These are phyloP conservation scores for Cremastobaeus sp. DNA, from an alignment of 2,888 invertebrate genomes.

Conservation along the genomic window DNA sequence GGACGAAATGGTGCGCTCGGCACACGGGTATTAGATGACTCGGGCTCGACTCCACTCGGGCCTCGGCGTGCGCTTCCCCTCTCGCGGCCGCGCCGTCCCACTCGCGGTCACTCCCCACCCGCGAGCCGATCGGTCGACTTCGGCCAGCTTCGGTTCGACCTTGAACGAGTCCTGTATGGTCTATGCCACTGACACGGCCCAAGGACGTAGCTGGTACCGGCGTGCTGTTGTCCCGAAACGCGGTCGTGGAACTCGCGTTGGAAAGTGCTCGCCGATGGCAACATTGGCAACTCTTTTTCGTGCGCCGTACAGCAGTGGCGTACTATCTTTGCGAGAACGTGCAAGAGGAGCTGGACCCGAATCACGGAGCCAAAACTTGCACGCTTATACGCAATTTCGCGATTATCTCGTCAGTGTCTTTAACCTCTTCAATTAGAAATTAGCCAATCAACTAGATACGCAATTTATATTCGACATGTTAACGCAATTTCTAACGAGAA, in stretches of 20 bases:
- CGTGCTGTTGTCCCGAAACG: conserved; percentile 77
- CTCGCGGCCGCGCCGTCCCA: conserved; percentile 38
- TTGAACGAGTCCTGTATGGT: conserved; percentile 78
- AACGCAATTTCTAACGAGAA: too few relatives aligned
- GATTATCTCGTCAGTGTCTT: too few relatives aligned
- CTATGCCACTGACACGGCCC: conserved; percentile 79
- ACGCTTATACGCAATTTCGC: too few relatives aligned
- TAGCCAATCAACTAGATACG: too few relatives aligned
- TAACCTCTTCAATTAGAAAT: too few relatives aligned
- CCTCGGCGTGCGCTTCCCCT: conserved; percentile 56
- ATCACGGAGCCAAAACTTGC: too few relatives aligned
- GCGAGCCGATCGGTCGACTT: conserved; percentile 54
- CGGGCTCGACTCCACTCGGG: conserved; percentile 61
- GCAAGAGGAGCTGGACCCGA: conserved; percentile 43
- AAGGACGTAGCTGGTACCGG: conserved; percentile 75
- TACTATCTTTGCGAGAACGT: conserved; percentile 37
- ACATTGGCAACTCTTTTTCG: conserved; percentile 70
- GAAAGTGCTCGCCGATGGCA: conserved; percentile 74
- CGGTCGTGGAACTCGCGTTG: conserved; percentile 76
- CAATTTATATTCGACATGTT: too few relatives aligned
- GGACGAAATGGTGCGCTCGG: conserved; percentile 69
- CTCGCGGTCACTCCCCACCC: conserved; percentile 22
- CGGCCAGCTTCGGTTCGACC: conserved; percentile 72
- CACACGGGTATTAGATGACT: conserved; percentile 77
- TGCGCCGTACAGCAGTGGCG: conserved; percentile 62